A percentile compares a stretch with the other conserved stretches of the same genome.
Evolutionary conservation across 1,140 invertebrate genomes (phyloP).

Genomic region (Andricus grossulariae): DNA sequence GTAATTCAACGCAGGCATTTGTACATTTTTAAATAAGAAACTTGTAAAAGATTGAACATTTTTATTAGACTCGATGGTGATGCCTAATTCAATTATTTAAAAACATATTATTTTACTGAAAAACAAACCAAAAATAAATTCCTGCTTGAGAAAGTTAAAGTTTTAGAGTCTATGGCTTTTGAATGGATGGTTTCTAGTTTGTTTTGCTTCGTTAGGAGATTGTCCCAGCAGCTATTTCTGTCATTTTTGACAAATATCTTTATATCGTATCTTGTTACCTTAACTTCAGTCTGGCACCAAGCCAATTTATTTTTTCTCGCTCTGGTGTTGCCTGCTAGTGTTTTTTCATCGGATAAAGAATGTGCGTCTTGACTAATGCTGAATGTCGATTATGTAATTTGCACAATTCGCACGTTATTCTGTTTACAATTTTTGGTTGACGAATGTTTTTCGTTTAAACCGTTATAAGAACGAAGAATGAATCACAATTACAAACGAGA

Average conservation of each 20-base stretch:
- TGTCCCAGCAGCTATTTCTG: not conserved
- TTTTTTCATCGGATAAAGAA: not conserved
- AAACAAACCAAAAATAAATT: not conserved
- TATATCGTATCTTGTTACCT: not conserved
- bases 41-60: no score
- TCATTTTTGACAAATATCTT: constrained; percentile 5
- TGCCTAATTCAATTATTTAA: no score
- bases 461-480: not conserved
- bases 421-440: not conserved
- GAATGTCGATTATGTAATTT: not conserved
- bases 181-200: not conserved
- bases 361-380: not conserved
- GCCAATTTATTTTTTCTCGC: constrained; percentile 5
- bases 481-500: no score
- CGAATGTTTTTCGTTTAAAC: not conserved
- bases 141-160: not conserved
- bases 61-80: no score
- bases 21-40: no score
- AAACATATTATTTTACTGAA: not conserved
- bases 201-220: not conserved
- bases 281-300: not conserved
- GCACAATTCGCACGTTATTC: not conserved
- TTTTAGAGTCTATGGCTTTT: not conserved
- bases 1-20: no score
- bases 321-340: not conserved